These are phyloP conservation scores for Psittacula derbiana DNA, from an alignment of 2,797 vertebrate species.

Conservation along the genomic window DNA sequence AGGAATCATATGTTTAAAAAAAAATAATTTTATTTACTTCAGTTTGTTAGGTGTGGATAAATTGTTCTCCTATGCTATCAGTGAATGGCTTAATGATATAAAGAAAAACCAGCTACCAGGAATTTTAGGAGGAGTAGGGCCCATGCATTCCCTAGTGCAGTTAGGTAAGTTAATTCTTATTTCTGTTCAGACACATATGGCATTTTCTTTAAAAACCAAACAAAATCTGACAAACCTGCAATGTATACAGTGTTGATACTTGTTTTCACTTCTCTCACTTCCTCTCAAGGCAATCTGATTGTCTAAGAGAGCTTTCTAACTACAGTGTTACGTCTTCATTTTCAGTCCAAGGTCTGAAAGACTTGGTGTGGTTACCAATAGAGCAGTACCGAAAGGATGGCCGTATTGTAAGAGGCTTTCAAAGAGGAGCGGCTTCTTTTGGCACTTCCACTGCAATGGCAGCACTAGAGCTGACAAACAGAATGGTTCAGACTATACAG, in stretches of 20 bases:
- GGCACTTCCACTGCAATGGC: conserved; percentile 98
- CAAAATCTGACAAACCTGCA: background rate
- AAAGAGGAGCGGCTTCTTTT: conserved; percentile 94
- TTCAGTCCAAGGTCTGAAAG: conserved; percentile 94
- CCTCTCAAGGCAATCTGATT: background rate
- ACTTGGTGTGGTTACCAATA: conserved; percentile 96
- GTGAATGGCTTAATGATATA: conserved; percentile 96
- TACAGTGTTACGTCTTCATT: background rate
- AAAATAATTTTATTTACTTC: conserved; percentile 35
- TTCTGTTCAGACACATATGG: background rate
- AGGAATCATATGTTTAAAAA: background rate
- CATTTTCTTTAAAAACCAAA: background rate
- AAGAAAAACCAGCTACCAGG: conserved; percentile 97
- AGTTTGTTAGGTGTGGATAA: conserved; percentile 97
- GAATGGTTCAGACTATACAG: conserved; percentile 98
- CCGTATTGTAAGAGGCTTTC: conserved; percentile 93
- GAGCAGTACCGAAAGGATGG: conserved; percentile 98
- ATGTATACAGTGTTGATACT: background rate
- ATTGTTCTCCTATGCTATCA: conserved; percentile 92
- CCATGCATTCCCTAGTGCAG: conserved; percentile 96
- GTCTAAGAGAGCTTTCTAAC: background rate
- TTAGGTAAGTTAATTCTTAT: conserved; percentile 81
- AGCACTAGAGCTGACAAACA: conserved; percentile 94
- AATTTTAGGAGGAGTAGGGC: conserved; percentile 95
- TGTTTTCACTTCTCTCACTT: background rate